Evolutionary conservation across 2,797 vertebrate genomes (phyloP).

Genomic region (Gorsachius magnificus): DNA sequence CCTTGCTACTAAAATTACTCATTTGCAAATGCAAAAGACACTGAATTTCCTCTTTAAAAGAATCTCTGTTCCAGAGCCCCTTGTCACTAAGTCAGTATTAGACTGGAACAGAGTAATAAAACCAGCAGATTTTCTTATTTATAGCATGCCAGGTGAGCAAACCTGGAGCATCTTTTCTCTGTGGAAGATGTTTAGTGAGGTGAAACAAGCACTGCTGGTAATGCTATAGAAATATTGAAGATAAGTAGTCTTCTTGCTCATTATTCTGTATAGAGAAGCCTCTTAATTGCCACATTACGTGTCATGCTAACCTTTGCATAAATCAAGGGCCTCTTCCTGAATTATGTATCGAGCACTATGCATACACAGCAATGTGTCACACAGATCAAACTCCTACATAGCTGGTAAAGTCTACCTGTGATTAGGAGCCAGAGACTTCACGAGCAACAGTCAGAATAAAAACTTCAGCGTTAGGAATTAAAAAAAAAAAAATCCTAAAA

Average conservation of each 20-base stretch:
- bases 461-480: background rate
- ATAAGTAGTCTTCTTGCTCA: background rate
- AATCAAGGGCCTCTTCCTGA: background rate
- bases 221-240: background rate
- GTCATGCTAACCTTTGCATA: background rate
- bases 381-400: background rate
- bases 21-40: background rate
- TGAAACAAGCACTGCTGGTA: background rate
- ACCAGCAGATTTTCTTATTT: background rate
- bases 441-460: background rate
- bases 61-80: background rate
- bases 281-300: background rate
- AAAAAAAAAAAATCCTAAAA: background rate
- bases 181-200: background rate
- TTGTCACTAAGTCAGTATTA: background rate
- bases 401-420: background rate
- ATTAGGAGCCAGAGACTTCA: background rate
- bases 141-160: background rate
- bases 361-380: background rate
- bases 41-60: background rate
- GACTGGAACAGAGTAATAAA: background rate
- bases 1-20: background rate
- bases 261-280: background rate
- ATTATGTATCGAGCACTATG: background rate
- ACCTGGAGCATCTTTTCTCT: background rate